Conservation (phyloP, 2,113 vertebrate genomes). For the Anarhynchus alexandrinus region DNA sequence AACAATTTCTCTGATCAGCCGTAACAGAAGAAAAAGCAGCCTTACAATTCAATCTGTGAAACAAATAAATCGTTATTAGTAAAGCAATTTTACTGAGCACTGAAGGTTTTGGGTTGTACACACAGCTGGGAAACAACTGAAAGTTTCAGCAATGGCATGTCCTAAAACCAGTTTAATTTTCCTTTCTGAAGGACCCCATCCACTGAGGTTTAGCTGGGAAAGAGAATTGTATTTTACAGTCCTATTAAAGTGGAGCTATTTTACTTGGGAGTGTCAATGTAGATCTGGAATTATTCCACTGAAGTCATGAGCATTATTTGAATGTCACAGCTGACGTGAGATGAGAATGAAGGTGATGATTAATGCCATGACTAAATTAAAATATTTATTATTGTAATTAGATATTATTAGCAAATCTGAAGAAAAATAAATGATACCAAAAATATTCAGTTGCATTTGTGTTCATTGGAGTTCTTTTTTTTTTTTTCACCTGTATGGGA, state of each 20-base stretch:
- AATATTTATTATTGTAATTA: conserved; percentile 56
- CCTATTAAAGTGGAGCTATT: not conserved
- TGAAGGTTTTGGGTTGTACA: not conserved
- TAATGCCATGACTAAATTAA: conserved; percentile 56
- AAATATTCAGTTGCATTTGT: not conserved
- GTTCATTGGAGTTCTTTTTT: not conserved
- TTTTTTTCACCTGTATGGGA: not conserved
- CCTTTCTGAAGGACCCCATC: not conserved
- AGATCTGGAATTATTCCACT: not conserved
- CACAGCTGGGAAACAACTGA: not conserved
- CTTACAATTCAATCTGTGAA: not conserved
- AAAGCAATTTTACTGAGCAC: not conserved
- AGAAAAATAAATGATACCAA: conserved; percentile 17
- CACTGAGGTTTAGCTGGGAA: not conserved
- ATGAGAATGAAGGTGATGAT: conserved; percentile 51
- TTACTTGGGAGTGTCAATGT: not conserved
- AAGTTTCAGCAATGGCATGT: not conserved
- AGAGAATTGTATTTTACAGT: not conserved
- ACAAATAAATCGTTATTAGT: not conserved
- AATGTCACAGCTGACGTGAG: conserved; percentile 54
- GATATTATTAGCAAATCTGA: conserved; percentile 39
- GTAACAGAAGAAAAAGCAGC: not conserved
- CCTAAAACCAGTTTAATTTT: not conserved
- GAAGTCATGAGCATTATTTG: conserved; percentile 37
- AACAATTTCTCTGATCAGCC: not conserved